Evolutionary conservation across 2,797 vertebrate genomes (phyloP), one percentile per base, ranked within the genome.

Genomic region (Rousettus madagascariensis): DNA sequence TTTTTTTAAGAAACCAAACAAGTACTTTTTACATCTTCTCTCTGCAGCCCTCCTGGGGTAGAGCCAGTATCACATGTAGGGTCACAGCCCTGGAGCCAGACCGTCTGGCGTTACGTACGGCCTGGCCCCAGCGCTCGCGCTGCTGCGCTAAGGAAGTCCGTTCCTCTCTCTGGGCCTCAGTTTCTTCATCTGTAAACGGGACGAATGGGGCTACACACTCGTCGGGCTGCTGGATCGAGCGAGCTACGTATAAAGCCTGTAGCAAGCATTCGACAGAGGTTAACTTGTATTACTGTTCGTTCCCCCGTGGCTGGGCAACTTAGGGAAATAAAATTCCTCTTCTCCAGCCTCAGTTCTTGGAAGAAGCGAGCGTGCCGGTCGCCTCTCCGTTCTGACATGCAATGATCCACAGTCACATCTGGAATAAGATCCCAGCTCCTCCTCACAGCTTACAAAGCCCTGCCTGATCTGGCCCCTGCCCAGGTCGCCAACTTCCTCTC

Each of bases 191-290:
- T 36, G 51, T 38, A 24, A 28, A 19, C 0, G 10, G 65, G 38
- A 15, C 22, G 41, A 1, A 8, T 0, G n/a, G 5, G 9, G 1
- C 3, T 0, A 5, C 20, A 8, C 9, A 0, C 26, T 7, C 83
- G 1, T 1, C 0, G 7, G 46, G 26, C 0, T 10, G 43, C 2
- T 2, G 36, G 49, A 17, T 22, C 72, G 61, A 41, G 78, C 10
- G 30, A 75, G 36, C 16, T 20, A 5, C 5, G 1, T 0, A 15
- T 2, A 9, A 43, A 24, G 26, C 13, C 0, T 1, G 3, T 2
- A 1, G 15, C 46, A 1, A 12, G 57, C 36, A 6, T 5, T 13
- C 36, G 2, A 0, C 1, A 11, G 7, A 1, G 0, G 30, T 11
- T 16, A n/a, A 6, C 26, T 68, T 28, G 5, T 41, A 17, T 20